Evolutionary conservation across 2,797 vertebrate genomes (phyloP), one percentile per base, ranked within the genome.

Genomic region (Bryconaethiops microstoma): DNA sequence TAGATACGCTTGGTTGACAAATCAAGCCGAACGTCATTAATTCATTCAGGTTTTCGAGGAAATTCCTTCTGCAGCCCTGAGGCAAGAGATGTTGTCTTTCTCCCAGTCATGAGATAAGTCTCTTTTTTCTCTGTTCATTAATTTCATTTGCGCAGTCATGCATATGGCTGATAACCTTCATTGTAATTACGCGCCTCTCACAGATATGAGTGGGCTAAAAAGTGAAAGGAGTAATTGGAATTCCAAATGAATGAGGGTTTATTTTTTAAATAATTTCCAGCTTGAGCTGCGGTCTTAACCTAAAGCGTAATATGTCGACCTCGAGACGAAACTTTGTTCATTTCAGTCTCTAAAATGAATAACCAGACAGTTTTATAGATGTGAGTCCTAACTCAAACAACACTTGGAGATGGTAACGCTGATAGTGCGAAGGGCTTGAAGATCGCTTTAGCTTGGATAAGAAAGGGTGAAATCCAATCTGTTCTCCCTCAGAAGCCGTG

Each of bases 61-160:
- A 70, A 54, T 55, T 59, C 13, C 25, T 13, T 45, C 52, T 23
- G 21, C 48, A 0, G 71, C 70, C 62, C 40, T 48, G 45, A 77
- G 69, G 68, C 55, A 40, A 25, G 55, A 40, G 69, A 64, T 79
- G 67, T 23, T 74, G 63, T 79, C 62, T 79, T 64, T 82, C 62
- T 68, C 52, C 64, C 73, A 76, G 60, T 76, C 29, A 50, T 60
- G 62, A 71, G 67, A 78, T 59, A 76, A 78, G 64, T 29, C 45
- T 79, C 4, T 57, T 65, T 62, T 68, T 40, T 55, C 39, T 63
- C 40, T 65, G 59, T 72, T 68, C 74, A 68, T 82, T 85, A 77
- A 85, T 70, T 82, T 16, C 74, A 71, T 79, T 77, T 77, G 63
- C 21, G 17, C 83, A 74, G 77, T 80, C 84, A 74, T 77, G 77